phyloP scores from a whole-genome alignment of 2,888 invertebrate species.

The Notodonta dromedarius region DNA sequence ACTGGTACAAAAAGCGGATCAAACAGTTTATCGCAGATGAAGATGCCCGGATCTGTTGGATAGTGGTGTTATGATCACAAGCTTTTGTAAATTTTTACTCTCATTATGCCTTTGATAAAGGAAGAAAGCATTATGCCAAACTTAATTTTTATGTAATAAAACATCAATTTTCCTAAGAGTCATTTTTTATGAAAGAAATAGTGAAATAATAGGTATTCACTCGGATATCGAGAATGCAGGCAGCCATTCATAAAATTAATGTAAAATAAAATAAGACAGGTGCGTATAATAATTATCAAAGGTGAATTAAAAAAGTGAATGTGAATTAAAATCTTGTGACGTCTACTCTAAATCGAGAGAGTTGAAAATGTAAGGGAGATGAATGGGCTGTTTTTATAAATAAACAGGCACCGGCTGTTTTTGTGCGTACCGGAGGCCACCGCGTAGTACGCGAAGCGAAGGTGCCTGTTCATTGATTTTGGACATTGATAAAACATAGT shows the following conservation, averaged over 20 bases:
- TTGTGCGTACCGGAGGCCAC: conserved; percentile 52
- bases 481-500: conserved; percentile 48
- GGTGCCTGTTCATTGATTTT: conserved; percentile 52
- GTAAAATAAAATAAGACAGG: not conserved
- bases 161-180: no score
- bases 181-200: no score
- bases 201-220: no score
- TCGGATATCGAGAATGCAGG: not conserved
- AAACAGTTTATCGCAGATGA: conserved; percentile 9
- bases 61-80: not conserved
- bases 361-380: conserved; percentile 52
- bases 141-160: not conserved
- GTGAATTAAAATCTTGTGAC: conserved; percentile 13
- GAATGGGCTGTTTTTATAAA: conserved; percentile 71
- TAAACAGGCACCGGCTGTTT: conserved; percentile 58
- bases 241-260: not conserved
- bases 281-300: not conserved
- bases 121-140: not conserved
- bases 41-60: not conserved
- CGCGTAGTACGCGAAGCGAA: conserved; percentile 39
- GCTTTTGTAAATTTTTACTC: not conserved
- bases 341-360: conserved; percentile 28
- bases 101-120: no score
- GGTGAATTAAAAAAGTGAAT: conserved; percentile 1
- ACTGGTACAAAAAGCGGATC: conserved; percentile 27